Conservation (phyloP, 2,888 invertebrate genomes). For the Tricholauxania praeusta region DNA sequence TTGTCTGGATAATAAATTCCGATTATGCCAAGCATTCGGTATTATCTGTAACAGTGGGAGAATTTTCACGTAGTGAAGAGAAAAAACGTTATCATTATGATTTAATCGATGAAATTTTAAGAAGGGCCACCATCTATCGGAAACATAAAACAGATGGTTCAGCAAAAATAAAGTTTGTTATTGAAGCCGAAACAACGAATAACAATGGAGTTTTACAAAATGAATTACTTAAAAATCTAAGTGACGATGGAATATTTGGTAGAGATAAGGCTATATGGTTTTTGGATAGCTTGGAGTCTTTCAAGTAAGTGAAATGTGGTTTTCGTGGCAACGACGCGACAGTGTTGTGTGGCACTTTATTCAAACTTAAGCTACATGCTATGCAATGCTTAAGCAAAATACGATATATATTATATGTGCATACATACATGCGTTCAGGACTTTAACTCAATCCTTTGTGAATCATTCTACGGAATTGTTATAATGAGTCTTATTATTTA, state of each 20-base stretch:
- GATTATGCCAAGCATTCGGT: constrained; percentile 51
- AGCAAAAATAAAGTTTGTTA: constrained; percentile 37
- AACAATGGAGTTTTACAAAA: background rate
- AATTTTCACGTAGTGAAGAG: constrained; percentile 50
- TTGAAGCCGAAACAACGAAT: constrained; percentile 20
- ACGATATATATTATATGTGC: too few relatives aligned
- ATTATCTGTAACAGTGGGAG: constrained; percentile 52
- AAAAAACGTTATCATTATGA: constrained; percentile 54
- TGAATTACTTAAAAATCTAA: background rate
- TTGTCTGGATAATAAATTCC: constrained; percentile 59
- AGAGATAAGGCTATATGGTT: constrained; percentile 54
- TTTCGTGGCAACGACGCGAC: too few relatives aligned
- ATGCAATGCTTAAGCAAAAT: too few relatives aligned
- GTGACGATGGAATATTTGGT: constrained; percentile 26
- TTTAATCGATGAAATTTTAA: constrained; percentile 50
- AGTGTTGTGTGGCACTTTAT: too few relatives aligned
- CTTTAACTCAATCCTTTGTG: too few relatives aligned
- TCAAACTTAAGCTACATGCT: too few relatives aligned
- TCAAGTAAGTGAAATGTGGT: constrained; percentile 41
- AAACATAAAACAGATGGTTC: background rate
- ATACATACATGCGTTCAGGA: too few relatives aligned
- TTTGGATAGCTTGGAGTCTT: constrained; percentile 56
- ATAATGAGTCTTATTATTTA: too few relatives aligned
- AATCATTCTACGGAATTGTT: too few relatives aligned
- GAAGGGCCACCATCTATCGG: constrained; percentile 28